Percentiles rank a stretch among this genome's conserved stretches.
Evolutionary conservation across 2,888 invertebrate genomes (phyloP).

Genomic region (Anodontia alba): DNA sequence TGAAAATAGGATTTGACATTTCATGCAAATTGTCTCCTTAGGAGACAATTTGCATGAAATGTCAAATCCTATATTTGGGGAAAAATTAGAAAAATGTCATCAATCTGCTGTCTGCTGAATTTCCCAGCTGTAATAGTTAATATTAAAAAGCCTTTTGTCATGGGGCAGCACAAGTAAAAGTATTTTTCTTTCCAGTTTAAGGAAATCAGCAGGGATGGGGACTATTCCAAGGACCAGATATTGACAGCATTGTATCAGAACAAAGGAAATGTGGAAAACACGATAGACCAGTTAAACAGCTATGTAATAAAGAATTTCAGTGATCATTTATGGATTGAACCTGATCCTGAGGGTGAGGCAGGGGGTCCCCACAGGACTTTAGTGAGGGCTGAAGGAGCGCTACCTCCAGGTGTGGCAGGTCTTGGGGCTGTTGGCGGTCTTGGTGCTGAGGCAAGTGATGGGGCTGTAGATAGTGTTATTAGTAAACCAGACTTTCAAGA

Average conservation of each 20-base stretch:
- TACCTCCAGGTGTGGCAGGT: slow-evolving; percentile 20
- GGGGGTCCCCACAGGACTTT: neutral
- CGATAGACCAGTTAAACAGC: slow-evolving; percentile 65
- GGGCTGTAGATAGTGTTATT: slow-evolving; percentile 75
- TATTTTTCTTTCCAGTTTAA: slow-evolving; percentile 62
- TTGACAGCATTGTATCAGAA: slow-evolving; percentile 69
- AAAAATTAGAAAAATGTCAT: too few species aligned
- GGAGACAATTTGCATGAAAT: too few species aligned
- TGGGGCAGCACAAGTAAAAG: too few species aligned
- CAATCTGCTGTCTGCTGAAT: too few species aligned
- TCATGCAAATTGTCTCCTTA: too few species aligned
- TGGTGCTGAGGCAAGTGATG: slow-evolving; percentile 48
- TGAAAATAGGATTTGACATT: too few species aligned
- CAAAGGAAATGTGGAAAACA: slow-evolving; percentile 66
- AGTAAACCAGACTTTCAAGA: slow-evolving; percentile 68
- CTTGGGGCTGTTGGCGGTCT: neutral
- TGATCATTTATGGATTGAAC: slow-evolving; percentile 65
- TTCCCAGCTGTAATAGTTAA: too few species aligned
- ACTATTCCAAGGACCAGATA: slow-evolving; percentile 74
- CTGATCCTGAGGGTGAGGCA: neutral
- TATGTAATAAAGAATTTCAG: slow-evolving; percentile 58
- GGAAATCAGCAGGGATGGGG: slow-evolving; percentile 58
- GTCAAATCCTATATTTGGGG: too few species aligned
- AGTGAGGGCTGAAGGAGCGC: slow-evolving; percentile 12
- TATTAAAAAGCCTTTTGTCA: too few species aligned